These are phyloP conservation scores for Cacatua alba DNA, from an alignment of 2,113 vertebrate species.

Conservation along the genomic window DNA sequence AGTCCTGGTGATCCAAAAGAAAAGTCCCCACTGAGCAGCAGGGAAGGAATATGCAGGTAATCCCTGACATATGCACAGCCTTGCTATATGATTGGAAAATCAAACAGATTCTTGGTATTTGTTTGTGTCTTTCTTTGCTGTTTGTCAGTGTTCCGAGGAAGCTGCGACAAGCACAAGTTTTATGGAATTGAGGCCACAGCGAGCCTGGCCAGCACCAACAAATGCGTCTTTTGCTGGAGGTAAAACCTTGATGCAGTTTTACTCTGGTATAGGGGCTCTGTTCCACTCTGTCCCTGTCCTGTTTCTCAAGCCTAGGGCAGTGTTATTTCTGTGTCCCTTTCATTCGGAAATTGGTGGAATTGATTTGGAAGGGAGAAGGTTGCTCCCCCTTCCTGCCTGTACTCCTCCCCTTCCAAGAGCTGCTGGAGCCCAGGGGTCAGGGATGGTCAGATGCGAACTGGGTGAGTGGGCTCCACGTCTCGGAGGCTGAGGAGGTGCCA, in stretches of 20 bases:
- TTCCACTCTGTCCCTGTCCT: not conserved
- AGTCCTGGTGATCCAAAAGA: not conserved
- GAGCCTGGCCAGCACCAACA: slow-evolving; percentile 94
- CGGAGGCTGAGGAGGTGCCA: not conserved
- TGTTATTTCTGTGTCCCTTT: not conserved
- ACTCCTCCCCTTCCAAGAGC: not conserved
- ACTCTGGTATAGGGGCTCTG: not conserved
- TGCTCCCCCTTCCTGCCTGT: not conserved
- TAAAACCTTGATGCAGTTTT: slow-evolving; percentile 36
- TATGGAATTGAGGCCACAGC: slow-evolving; percentile 94
- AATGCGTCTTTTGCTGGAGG: slow-evolving; percentile 99
- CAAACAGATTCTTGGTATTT: not conserved
- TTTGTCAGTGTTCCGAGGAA: slow-evolving; percentile 92
- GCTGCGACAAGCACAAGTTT: slow-evolving; percentile 97
- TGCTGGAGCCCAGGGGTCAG: not conserved
- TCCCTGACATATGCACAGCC: not conserved
- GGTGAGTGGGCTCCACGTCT: not conserved
- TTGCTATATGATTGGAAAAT: not conserved
- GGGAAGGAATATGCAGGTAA: not conserved
- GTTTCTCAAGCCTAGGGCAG: not conserved
- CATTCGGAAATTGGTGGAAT: not conserved
- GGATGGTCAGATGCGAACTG: not conserved
- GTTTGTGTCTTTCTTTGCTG: not conserved
- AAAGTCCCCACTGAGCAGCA: not conserved
- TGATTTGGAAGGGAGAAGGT: not conserved